Base-by-base conservation (phyloP, 2,888 invertebrate species). In the Balanococcus diminutus region DNA sequence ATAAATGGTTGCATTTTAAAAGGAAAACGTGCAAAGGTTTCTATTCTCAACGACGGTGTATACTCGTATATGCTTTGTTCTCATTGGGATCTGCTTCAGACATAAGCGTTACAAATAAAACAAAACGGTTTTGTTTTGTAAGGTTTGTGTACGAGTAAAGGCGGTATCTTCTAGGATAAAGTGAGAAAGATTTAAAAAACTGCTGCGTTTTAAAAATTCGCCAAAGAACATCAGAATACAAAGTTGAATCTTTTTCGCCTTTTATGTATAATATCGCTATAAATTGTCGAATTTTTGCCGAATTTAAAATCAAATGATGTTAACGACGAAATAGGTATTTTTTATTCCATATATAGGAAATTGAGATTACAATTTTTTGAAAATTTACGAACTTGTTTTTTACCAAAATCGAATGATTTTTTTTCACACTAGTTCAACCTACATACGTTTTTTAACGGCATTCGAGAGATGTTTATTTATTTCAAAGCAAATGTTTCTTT, bases 301-400 rank as follows among this genome's bases (percentile, higher is more conserved):
- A 79, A 79, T 79, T 79, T 79, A 36, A 79, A 79, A 79, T 19
- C 36, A 79, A 79, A 79, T 36, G 75, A 36, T 36, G 75, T 36
- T 36, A 79, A 79, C 75, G 19, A 32, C 36, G 32, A 31, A 16
- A 67, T 75, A 36, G 75, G 75, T 79, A 79, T 79, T 79, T 32
- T 14, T 79, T 28, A 2, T 61, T 2, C 16, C 14, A 28, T 14
- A 14, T 3, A 2, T 1, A 79, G n/a, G 31, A 36, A 36, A 79
- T 32, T 79, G 19, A 32, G 75, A 36, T 19, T 36, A 79, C 75
- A 79, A 79, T 79, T 36, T 79, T 79, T 28, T 4, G 9, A 8
- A 36, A 32, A 36, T 79, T 79, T 79, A 36, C 36, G 32, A 79
- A 79, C 32, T n/a, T 79, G 28, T 79, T 32, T 36, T n/a, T 36